phyloP scores from a whole-genome alignment of 2,888 invertebrate species.

The Proisotoma minuta region DNA sequence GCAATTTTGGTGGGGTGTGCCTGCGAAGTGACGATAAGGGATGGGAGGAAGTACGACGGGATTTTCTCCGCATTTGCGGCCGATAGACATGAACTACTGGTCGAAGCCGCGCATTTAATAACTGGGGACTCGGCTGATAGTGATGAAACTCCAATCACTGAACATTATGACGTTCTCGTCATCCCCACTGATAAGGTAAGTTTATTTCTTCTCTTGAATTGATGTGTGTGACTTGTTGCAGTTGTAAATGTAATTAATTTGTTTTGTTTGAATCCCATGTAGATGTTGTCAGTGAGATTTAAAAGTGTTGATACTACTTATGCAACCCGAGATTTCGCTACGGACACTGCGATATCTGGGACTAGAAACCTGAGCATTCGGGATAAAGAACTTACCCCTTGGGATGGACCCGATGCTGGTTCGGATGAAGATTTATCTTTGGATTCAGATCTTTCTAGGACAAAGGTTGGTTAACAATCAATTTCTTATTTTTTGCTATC shows the following conservation, averaged over 20 bases:
- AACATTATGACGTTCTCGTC: constrained; percentile 46
- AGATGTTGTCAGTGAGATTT: constrained; percentile 41
- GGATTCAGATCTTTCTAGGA: constrained; percentile 16
- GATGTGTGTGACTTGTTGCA: neutral
- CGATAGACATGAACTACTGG: constrained; percentile 38
- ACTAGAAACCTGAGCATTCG: constrained; percentile 67
- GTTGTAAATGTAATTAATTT: neutral
- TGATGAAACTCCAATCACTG: constrained; percentile 40
- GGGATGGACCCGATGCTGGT: constrained; percentile 60
- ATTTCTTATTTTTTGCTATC: neutral
- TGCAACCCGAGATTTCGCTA: constrained; percentile 51
- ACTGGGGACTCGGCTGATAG: constrained; percentile 30
- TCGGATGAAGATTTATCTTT: constrained; percentile 30
- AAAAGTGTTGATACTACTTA: constrained; percentile 41
- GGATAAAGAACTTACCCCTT: constrained; percentile 81
- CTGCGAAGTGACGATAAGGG: constrained; percentile 39
- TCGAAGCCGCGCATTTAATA: constrained; percentile 46
- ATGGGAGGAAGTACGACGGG: constrained; percentile 43
- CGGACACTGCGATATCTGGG: constrained; percentile 76
- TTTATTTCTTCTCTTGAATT: neutral
- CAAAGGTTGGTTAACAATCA: constrained; percentile 5
- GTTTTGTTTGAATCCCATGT: constrained; percentile 8
- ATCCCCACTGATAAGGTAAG: constrained; percentile 46
- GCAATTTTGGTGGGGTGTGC: constrained; percentile 44
- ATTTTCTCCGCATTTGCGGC: constrained; percentile 42